A percentile compares a stretch with the other conserved stretches of the same genome.
Evolutionary conservation across 2,888 invertebrate species (phyloP).

Genomic region (Luperina nickerlii): DNA sequence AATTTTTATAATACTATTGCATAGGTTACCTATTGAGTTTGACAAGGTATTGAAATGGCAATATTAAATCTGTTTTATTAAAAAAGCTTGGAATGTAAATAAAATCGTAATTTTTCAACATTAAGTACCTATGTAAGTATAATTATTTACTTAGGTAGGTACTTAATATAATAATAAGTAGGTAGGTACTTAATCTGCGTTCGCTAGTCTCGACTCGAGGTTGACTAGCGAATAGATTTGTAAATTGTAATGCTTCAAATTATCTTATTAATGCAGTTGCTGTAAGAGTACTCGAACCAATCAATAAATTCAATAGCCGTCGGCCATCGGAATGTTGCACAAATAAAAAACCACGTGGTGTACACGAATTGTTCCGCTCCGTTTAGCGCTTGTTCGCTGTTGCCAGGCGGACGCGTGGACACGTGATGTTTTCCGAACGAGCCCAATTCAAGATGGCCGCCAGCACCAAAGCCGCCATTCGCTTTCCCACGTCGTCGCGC

Average conservation of each 20-base stretch:
- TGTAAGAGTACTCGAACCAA: conserved; percentile 71
- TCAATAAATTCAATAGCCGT: conserved; percentile 77
- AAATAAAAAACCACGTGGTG: conserved; percentile 88
- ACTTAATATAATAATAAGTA: not conserved
- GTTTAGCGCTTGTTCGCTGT: conserved; percentile 85
- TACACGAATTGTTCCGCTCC: conserved; percentile 86
- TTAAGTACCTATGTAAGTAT: not conserved
- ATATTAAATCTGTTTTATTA: not conserved
- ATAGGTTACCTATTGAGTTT: not conserved
- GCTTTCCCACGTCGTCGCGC: conserved; percentile 90
- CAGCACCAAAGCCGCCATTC: conserved; percentile 80
- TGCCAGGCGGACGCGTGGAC: conserved; percentile 87
- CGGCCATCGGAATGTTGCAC: conserved; percentile 82
- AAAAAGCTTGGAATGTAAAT: not conserved
- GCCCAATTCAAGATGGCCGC: conserved; percentile 87
- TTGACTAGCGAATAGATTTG: not conserved
- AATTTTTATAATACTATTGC: not conserved
- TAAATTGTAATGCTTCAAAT: not conserved
- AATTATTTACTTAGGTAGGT: no score
- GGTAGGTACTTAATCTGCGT: not conserved
- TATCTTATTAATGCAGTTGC: conserved; percentile 47
- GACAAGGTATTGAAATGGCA: not conserved
- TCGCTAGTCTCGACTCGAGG: no score
- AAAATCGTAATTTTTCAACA: not conserved
- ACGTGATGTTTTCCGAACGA: conserved; percentile 86